A percentile compares a stretch with the other conserved stretches of the same genome.
These are phyloP conservation scores for Lasioglossum marginatum DNA, from an alignment of 2,888 invertebrate genomes.

Conservation along the genomic window DNA sequence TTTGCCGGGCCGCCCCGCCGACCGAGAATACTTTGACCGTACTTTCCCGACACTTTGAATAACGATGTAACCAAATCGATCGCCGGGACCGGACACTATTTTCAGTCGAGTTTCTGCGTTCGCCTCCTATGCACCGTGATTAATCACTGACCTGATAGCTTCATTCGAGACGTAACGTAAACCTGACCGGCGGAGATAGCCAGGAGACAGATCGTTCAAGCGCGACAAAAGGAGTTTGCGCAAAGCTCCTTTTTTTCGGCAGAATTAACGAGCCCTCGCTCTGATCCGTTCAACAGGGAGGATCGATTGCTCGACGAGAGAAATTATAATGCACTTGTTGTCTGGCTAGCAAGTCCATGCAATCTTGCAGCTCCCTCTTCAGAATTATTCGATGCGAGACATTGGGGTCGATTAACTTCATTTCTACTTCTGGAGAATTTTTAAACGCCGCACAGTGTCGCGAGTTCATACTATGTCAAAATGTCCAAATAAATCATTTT, in stretches of 20 bases:
- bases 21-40: constrained; percentile 31
- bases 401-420: not conserved
- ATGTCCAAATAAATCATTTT: too few species aligned
- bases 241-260: constrained; percentile 12
- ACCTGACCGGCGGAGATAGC: constrained; percentile 35
- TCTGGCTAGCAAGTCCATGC: not conserved
- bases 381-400: not conserved
- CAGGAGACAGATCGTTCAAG: constrained; percentile 37
- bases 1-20: not conserved
- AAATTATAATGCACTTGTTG: not conserved
- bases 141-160: constrained; percentile 50
- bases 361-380: not conserved
- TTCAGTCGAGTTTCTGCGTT: constrained; percentile 47
- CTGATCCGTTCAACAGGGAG: not conserved
- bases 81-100: constrained; percentile 37
- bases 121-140: constrained; percentile 37
- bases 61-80: constrained; percentile 56
- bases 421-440: not conserved
- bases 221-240: constrained; percentile 20
- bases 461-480: too few species aligned
- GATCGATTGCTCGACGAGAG: not conserved
- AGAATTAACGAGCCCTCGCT: constrained; percentile 1
- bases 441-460: too few species aligned
- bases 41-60: constrained; percentile 55
- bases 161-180: constrained; percentile 35